A percentile compares a stretch with the other conserved stretches of the same genome.
These are phyloP conservation scores for Chironex yamaguchii DNA, from an alignment of 30 jellyfish, hydroid and myxozoan species.

Conservation along the genomic window DNA sequence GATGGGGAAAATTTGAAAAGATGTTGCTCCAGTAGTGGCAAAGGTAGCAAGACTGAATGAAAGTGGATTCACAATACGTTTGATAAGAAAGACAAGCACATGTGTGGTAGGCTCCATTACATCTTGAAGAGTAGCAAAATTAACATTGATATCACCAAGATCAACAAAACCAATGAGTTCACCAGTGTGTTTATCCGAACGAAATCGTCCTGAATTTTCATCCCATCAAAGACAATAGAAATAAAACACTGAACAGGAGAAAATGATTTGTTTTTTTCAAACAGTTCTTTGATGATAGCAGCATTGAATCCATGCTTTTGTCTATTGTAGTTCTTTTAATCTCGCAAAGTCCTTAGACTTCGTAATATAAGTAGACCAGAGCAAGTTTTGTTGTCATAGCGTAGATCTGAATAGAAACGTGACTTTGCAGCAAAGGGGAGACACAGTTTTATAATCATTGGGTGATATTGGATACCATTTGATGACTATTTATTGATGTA, in stretches of 20 bases:
- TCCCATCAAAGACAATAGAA: slow-evolving; percentile 70
- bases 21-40: slow-evolving; percentile 72
- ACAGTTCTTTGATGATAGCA: slow-evolving; percentile 36
- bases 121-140: slow-evolving; percentile 70
- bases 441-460: slow-evolving; percentile 57
- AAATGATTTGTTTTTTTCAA: slow-evolving; percentile 30
- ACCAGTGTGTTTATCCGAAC: slow-evolving; percentile 88
- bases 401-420: slow-evolving; percentile 15
- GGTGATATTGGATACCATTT: slow-evolving; percentile 58
- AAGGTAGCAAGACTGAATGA: slow-evolving; percentile 70
- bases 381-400: slow-evolving; percentile 23
- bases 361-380: slow-evolving; percentile 18
- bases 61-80: slow-evolving; percentile 70
- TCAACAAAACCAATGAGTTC: slow-evolving; percentile 80
- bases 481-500: background rate
- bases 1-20: slow-evolving; percentile 69
- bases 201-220: slow-evolving; percentile 75
- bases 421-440: slow-evolving; percentile 3
- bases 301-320: slow-evolving; percentile 65
- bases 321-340: slow-evolving; percentile 9
- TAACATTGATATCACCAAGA: slow-evolving; percentile 71
- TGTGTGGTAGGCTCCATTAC: slow-evolving; percentile 66
- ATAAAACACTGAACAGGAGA: slow-evolving; percentile 37
- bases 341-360: slow-evolving; percentile 26
- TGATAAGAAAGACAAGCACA: slow-evolving; percentile 65